Evolutionary conservation across 1,140 invertebrate species (phyloP), one percentile per base, ranked within the genome.

Genomic region (Dendroctonus ponderosae): DNA sequence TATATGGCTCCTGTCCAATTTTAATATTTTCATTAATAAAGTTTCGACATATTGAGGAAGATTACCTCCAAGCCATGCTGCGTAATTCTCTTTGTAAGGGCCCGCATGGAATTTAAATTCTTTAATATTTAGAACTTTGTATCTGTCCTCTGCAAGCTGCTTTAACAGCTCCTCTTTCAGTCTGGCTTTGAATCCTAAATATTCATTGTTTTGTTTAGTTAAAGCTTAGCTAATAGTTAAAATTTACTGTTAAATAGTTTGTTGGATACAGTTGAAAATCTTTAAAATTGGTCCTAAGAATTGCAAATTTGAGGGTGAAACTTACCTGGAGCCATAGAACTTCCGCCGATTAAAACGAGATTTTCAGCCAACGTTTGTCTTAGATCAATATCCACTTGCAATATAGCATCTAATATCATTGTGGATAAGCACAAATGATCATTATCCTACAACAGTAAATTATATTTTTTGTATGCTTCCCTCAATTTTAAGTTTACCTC

Each of bases 341-440:
- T 93, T 9, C 94, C 94, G 49, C 94, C 94, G 61, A 91, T 87
- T 0, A 97, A 76, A 26, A 96, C 78, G 70, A 97, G 87, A 78
- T 92, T 95, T 76, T 91, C 87, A 0, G 91, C 87, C 41, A 97
- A 79, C 14, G 81, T 76, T 43, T 82, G 81, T 42, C 92, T 82
- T 15, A 86, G 86, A 79, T 96, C 93, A 48, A 93, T 81, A 71
- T 76, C 74, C 80, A 91, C 90, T 83, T 89, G 85, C 6, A 89
- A 56, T 56, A 97, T 85, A 38, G 91, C 82, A 79, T 94, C 89
- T 7, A 96, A 76, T 70, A 97, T 86, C 77, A 96, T 86, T n/a
- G 90, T 91, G 7, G 91, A 83, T 59, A 97, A 75, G 56, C 90
- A 91, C n/a, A 88, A 83, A 74, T 90, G 86, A 73, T 96, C 93